Evolutionary conservation across 2,113 vertebrate genomes (phyloP), one percentile per base, ranked within the genome.

Genomic region (Halcyon senegalensis): DNA sequence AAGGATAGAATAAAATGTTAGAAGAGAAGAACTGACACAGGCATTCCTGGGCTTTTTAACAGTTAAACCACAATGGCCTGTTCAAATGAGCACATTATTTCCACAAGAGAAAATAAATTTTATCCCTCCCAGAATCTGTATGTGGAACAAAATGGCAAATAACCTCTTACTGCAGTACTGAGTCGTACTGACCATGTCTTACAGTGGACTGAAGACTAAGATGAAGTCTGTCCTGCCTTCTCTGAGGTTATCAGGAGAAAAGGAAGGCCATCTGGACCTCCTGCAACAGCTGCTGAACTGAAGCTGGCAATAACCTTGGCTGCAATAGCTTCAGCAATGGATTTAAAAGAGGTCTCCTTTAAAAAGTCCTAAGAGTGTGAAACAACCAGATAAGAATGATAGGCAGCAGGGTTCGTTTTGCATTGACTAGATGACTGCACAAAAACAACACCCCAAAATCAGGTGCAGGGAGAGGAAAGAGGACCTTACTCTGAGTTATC

Each of bases 1-100:
- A 77, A 92, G 95, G 89, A 93, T 93, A 87, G 90, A 89, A 92
- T 91, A 93, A 97, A 96, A 96, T 62, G 73, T 72, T 96, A 90
- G 74, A 92, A 94, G 33, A 50, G 67, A 96, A 93, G 58, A 82
- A 84, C 80, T 96, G 92, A 95, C 95, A 90, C 73, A 96, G 68
- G 69, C 85, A 93, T 96, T 92, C 88, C 66, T 70, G 73, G 68
- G 81, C 76, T 92, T 91, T 89, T 84, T 74, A 92, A 41, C 86
- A 76, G 83, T 94, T 94, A 84, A 92, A 81, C 95, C 96, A 89
- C 95, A 95, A 55, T 41, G 53, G 73, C 44, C 69, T 89, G 39
- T 94, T 96, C 62, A 84, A 92, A 82, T 84, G 77, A 94, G 73
- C 5, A 6, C 48, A 31, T 78, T 84, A 79, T 33, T 95, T 74